Conservation (phyloP, 2,113 vertebrate species). For the Psittacula cyanocephala region DNA sequence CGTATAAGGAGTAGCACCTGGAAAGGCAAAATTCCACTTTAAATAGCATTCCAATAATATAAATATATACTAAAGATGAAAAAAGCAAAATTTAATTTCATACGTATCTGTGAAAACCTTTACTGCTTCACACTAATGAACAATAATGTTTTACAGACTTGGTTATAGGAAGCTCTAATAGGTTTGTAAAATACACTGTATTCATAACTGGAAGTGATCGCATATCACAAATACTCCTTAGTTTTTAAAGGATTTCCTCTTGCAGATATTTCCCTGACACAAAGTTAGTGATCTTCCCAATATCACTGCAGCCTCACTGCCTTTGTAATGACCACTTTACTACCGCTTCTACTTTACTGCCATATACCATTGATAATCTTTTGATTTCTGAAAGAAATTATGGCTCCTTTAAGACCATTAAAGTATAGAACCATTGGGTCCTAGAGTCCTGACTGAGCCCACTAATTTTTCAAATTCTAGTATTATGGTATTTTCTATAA, state of each 20-base stretch:
- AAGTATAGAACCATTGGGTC: neutral
- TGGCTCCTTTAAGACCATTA: neutral
- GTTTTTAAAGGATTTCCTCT: neutral
- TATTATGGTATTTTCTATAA: neutral
- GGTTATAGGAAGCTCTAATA: neutral
- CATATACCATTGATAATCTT: neutral
- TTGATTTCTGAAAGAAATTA: neutral
- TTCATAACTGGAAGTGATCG: neutral
- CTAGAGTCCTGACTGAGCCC: neutral
- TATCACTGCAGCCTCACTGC: neutral
- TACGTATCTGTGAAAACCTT: neutral
- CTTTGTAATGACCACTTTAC: neutral
- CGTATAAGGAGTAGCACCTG: neutral
- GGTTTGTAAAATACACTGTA: neutral
- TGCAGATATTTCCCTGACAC: neutral
- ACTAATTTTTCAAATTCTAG: neutral
- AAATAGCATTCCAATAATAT: neutral
- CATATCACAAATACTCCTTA: constrained; percentile 14
- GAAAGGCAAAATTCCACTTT: neutral
- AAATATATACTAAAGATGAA: neutral
- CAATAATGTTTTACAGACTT: constrained; percentile 23
- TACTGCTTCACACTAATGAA: neutral
- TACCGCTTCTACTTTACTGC: neutral
- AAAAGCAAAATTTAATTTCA: neutral
- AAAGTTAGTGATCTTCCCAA: neutral